A percentile compares a stretch with the other conserved stretches of the same genome.
Conservation (phyloP, 2,113 vertebrate species). For the Hydrolagus affinis region DNA sequence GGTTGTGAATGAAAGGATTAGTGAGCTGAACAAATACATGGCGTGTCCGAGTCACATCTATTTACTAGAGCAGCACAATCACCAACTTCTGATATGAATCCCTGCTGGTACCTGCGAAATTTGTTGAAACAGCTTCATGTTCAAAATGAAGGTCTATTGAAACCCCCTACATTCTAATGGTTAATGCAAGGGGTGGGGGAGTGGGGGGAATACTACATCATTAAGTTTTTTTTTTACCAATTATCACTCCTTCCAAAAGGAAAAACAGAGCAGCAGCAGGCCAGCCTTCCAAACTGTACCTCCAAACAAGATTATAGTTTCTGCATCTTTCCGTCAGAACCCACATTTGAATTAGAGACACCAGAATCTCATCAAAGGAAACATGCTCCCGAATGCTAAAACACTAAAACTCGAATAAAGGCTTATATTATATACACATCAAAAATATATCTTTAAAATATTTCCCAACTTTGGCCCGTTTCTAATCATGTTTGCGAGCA, state of each 20-base stretch:
- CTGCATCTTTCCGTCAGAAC: neutral
- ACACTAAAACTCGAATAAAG: neutral
- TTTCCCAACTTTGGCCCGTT: slow-evolving; percentile 5
- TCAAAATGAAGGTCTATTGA: neutral
- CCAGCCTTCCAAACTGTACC: neutral
- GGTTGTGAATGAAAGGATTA: too few species aligned
- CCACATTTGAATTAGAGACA: neutral
- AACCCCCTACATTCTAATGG: neutral
- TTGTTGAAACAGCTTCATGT: neutral
- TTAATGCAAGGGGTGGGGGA: too few species aligned
- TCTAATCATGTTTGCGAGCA: neutral
- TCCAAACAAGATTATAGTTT: neutral
- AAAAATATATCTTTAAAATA: slow-evolving; percentile 25
- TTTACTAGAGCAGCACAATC: neutral
- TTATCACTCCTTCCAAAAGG: neutral
- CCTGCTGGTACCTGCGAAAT: neutral
- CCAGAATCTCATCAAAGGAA: neutral
- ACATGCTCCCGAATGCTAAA: neutral
- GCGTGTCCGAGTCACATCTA: neutral
- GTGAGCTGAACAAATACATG: neutral
- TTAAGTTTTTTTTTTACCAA: neutral
- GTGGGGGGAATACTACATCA: neutral
- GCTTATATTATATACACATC: neutral
- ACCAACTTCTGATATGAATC: neutral
- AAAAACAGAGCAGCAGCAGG: neutral